Conservation (phyloP, 2,888 invertebrate genomes). For the Anaspis maculata region DNA sequence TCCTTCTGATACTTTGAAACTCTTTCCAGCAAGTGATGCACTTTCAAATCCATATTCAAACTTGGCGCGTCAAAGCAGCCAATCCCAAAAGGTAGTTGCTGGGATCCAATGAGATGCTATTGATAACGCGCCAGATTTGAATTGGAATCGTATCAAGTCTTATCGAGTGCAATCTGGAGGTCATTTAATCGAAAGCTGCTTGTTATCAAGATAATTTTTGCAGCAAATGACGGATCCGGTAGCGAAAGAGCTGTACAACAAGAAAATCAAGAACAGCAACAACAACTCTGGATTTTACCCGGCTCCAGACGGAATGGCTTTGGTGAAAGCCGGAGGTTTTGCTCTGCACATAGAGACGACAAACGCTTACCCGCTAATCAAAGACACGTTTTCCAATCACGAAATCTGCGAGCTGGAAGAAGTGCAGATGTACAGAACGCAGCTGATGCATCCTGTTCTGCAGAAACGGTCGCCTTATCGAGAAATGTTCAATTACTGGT, state of each 20-base stretch:
- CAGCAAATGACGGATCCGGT: constrained; percentile 58
- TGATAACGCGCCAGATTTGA: too few species aligned
- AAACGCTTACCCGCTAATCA: constrained; percentile 60
- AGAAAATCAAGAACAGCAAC: constrained; percentile 43
- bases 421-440: constrained; percentile 52
- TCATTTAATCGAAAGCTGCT: constrained; percentile 12
- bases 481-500: constrained; percentile 56
- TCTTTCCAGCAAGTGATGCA: too few species aligned
- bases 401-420: constrained; percentile 61
- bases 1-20: constrained; percentile 1
- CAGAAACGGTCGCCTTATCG: constrained; percentile 55
- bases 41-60: too few species aligned
- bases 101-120: too few species aligned
- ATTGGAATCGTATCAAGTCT: not conserved
- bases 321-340: constrained; percentile 56
- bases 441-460: constrained; percentile 49
- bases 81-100: too few species aligned
- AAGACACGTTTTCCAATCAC: constrained; percentile 53
- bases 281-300: constrained; percentile 44
- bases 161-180: constrained; percentile 1
- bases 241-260: constrained; percentile 50
- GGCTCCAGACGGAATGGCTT: constrained; percentile 48
- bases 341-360: constrained; percentile 63
- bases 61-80: too few species aligned
- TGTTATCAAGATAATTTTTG: too few species aligned